phyloP scores from a whole-genome alignment of 2,888 invertebrate species.

The Lycaena phlaeas region DNA sequence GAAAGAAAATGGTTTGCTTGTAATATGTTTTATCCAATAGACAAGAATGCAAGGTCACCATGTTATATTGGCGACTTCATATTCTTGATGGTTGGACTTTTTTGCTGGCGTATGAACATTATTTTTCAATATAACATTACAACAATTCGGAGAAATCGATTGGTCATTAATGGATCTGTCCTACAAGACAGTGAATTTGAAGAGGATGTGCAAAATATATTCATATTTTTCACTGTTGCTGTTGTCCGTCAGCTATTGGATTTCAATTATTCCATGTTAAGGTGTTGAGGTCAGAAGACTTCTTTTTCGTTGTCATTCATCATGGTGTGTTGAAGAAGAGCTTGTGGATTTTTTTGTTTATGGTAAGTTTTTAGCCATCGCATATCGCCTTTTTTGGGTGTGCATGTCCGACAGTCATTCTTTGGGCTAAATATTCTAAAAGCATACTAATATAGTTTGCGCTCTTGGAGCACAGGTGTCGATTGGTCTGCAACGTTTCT shows the following conservation, averaged over 20 bases:
- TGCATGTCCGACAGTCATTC: slow-evolving; percentile 23
- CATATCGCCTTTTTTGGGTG: slow-evolving; percentile 21
- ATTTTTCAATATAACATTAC: neutral
- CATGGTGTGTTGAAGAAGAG: neutral
- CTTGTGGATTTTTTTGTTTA: slow-evolving; percentile 10
- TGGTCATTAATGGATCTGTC: neutral
- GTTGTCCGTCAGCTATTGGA: neutral
- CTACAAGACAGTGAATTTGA: neutral
- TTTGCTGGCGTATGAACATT: neutral
- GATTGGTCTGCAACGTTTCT: slow-evolving; percentile 8
- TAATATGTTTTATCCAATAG: too few relatives aligned
- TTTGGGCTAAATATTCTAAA: slow-evolving; percentile 7
- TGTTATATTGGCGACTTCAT: neutral
- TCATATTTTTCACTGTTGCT: neutral
- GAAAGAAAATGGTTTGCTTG: too few relatives aligned
- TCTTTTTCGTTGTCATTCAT: neutral
- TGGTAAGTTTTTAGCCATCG: slow-evolving; percentile 25
- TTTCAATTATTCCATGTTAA: neutral
- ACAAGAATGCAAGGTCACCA: too few relatives aligned
- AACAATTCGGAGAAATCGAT: neutral
- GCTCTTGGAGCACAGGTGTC: neutral
- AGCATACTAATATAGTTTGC: neutral
- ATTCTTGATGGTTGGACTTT: neutral
- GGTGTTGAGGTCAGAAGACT: neutral
- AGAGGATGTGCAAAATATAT: neutral